phyloP scores from a whole-genome alignment of 1,140 invertebrate species.

The Aleiodes sp. region DNA sequence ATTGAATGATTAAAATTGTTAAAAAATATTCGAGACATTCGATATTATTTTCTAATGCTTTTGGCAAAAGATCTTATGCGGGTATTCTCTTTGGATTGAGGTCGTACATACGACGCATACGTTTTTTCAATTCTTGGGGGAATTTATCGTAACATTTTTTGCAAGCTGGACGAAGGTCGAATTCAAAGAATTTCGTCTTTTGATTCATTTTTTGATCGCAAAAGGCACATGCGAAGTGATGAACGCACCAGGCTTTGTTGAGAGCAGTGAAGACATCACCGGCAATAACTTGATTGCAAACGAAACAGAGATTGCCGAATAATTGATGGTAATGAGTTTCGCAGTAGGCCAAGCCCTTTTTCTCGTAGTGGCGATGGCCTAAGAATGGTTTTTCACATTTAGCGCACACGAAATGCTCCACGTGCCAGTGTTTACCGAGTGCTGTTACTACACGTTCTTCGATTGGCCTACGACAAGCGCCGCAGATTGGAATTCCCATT shows the following conservation, averaged over 20 bases:
- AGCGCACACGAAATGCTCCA: constrained; percentile 99
- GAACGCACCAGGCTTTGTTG: constrained; percentile 99
- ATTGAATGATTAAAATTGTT: constrained; percentile 13
- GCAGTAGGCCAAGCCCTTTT: constrained; percentile 98
- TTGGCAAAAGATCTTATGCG: constrained; percentile 45
- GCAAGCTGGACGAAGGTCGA: constrained; percentile 97
- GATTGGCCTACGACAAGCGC: constrained; percentile 94
- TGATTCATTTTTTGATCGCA: constrained; percentile 98
- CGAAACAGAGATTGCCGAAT: constrained; percentile 98
- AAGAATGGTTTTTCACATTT: constrained; percentile 99
- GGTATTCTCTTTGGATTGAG: constrained; percentile 69
- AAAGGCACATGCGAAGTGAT: constrained; percentile 98
- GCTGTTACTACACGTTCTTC: constrained; percentile 97
- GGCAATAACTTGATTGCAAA: constrained; percentile 97
- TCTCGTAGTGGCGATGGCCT: constrained; percentile 98
- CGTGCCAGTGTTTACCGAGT: constrained; percentile 99
- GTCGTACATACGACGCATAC: constrained; percentile 82
- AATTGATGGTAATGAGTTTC: constrained; percentile 99
- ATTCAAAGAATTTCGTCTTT: constrained; percentile 99
- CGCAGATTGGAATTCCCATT: constrained; percentile 98
- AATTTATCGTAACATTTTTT: constrained; percentile 99
- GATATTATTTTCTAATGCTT: constrained; percentile 23
- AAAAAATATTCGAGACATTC: constrained; percentile 38
- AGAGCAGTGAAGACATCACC: constrained; percentile 98
- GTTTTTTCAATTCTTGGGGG: constrained; percentile 91